Conservation (phyloP, 2,113 vertebrate genomes). For the Oncorhynchus kisutch region DNA sequence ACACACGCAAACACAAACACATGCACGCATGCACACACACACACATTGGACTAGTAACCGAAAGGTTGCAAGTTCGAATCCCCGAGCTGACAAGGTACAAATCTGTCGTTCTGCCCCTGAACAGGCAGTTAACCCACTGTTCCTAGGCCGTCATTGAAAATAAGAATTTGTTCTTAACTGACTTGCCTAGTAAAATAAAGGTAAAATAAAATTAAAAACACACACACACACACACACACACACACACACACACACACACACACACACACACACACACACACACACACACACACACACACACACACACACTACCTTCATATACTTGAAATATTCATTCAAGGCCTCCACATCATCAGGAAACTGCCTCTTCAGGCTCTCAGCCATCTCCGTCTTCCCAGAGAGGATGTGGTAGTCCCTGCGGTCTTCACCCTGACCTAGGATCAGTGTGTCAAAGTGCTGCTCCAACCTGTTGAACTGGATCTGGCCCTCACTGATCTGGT, state of each 20-base stretch:
- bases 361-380: constrained; percentile 70
- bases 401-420: constrained; percentile 67
- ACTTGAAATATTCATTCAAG: constrained; percentile 75
- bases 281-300: not conserved
- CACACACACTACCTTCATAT: constrained; percentile 76
- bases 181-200: no score
- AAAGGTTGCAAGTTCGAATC: no score
- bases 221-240: not conserved
- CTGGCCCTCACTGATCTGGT: constrained; percentile 83
- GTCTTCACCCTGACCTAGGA: constrained; percentile 47
- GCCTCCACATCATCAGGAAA: constrained; percentile 75
- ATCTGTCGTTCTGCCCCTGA: no score
- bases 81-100: no score
- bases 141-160: no score
- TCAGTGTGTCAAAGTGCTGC: constrained; percentile 76
- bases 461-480: constrained; percentile 76
- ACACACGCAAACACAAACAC: not conserved
- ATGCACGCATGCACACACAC: not conserved
- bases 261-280: not conserved
- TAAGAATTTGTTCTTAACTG: no score
- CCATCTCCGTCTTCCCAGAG: constrained; percentile 75
- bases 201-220: no score
- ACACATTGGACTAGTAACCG: no score
- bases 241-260: not conserved
- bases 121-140: no score